Conservation (phyloP, 2,797 vertebrate genomes). For the Pantherophis alleghaniensis region DNA sequence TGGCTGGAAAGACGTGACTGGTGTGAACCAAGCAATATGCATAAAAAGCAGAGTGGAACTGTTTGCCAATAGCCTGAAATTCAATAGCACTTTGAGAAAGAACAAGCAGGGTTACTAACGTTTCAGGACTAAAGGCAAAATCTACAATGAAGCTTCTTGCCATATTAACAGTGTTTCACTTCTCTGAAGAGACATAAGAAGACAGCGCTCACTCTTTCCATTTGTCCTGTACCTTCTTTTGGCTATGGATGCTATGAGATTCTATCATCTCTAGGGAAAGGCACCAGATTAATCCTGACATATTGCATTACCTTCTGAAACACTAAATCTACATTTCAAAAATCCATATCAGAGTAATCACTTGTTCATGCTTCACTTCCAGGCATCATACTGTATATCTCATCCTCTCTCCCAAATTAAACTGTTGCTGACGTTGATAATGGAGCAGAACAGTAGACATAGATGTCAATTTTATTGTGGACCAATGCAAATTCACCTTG, state of each 20-base stretch:
- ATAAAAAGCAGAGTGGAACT: background rate
- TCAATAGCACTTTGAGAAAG: constrained; percentile 8
- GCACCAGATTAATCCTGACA: background rate
- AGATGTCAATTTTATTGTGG: background rate
- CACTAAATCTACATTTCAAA: background rate
- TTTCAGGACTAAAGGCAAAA: background rate
- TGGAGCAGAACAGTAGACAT: background rate
- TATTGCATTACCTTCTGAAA: background rate
- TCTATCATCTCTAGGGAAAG: background rate
- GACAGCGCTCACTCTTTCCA: background rate
- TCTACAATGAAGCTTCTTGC: background rate
- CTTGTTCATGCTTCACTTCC: background rate
- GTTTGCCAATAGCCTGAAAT: background rate
- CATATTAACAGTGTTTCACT: background rate
- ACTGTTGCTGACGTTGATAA: background rate
- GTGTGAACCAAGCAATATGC: background rate
- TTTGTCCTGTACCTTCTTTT: background rate
- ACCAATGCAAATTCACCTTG: background rate
- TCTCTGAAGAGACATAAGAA: background rate
- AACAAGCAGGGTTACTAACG: background rate
- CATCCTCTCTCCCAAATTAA: background rate
- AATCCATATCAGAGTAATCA: background rate
- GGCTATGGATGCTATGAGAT: background rate
- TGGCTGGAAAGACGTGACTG: constrained; percentile 10
- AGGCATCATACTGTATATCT: background rate